Percentiles rank a stretch among this genome's conserved stretches.
Evolutionary conservation across 1,140 invertebrate genomes (phyloP).

Genomic region (Chironomus striatipennis): DNA sequence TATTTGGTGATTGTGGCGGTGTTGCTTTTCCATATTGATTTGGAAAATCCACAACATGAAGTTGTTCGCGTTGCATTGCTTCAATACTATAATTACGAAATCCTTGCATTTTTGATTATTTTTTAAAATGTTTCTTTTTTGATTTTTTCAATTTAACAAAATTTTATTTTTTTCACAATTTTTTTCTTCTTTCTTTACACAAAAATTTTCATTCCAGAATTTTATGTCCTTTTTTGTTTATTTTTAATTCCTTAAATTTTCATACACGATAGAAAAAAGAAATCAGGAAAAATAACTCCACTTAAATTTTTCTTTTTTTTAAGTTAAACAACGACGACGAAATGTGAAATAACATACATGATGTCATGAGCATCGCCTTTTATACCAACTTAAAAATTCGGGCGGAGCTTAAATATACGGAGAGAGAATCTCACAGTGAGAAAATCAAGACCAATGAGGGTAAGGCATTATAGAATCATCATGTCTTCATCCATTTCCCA

Average conservation of each 20-base stretch:
- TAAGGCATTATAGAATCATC: conserved; percentile 9
- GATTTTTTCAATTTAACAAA: neutral
- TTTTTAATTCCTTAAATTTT: neutral
- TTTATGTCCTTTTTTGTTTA: neutral
- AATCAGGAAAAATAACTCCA: neutral
- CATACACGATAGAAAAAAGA: neutral
- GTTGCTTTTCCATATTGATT: conserved; percentile 38
- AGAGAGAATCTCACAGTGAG: conserved; percentile 10
- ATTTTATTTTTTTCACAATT: neutral
- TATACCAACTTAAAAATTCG: neutral
- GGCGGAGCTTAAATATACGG: neutral
- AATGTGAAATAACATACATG: conserved; percentile 14
- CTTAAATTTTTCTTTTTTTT: neutral
- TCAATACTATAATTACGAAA: conserved; percentile 38
- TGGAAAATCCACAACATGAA: conserved; percentile 38
- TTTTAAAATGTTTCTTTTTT: neutral
- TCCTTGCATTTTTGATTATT: conserved; percentile 35
- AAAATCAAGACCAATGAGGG: neutral
- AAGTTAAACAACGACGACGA: neutral
- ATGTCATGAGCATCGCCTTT: neutral
- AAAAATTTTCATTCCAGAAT: neutral
- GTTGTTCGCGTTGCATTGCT: conserved; percentile 32
- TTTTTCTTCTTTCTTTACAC: neutral
- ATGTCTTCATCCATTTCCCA: conserved; percentile 22
- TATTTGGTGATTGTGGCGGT: conserved; percentile 35